Percentiles rank a stretch among this genome's conserved stretches.
Conservation (phyloP, 37 sponge, comb jelly and placozoan genomes). For the Chondrosia reniformis region DNA sequence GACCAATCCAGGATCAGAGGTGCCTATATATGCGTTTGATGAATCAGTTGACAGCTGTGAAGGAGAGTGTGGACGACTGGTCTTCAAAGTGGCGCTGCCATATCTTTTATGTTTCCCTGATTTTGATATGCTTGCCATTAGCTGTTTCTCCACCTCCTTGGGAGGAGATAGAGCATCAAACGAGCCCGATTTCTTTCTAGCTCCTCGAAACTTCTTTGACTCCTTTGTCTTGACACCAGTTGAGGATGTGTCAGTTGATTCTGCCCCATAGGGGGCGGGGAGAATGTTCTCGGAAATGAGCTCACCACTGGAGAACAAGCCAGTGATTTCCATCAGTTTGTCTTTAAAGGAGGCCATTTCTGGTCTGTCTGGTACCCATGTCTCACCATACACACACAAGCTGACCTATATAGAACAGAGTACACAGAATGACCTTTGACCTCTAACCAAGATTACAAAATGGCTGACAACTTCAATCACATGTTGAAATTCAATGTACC, state of each 20-base stretch:
- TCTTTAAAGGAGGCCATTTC: neutral
- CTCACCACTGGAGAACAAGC: neutral
- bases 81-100: neutral
- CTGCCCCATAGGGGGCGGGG: neutral
- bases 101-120: neutral
- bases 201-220: neutral
- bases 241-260: conserved; percentile 4
- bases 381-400: conserved; percentile 6
- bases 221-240: neutral
- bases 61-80: neutral
- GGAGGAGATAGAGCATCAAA: neutral
- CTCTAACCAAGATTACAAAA: too few relatives aligned
- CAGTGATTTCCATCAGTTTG: neutral
- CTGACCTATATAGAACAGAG: neutral
- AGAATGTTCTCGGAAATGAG: neutral
- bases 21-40: neutral
- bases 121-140: neutral
- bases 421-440: too few relatives aligned
- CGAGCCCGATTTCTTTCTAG: neutral
- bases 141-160: neutral
- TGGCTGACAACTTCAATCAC: too few relatives aligned
- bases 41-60: neutral
- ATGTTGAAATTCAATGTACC: too few relatives aligned
- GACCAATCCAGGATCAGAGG: neutral
- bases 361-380: neutral